Evolutionary conservation across 2,888 invertebrate genomes (phyloP), one percentile per base, ranked within the genome.

Genomic region (Noctua comes): DNA sequence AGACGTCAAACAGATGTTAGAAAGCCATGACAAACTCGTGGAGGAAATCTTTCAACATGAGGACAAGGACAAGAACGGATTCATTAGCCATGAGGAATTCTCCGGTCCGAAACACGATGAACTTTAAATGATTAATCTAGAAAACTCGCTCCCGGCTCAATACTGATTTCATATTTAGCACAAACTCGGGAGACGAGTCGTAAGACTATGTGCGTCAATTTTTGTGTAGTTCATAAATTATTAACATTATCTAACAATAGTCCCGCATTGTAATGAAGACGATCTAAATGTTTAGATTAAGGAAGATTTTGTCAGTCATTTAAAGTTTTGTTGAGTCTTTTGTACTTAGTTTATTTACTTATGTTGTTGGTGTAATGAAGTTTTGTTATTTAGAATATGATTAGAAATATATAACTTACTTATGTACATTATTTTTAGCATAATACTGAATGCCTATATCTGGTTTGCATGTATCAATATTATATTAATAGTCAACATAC

Each of bases 91-190:
- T 96, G 98, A 98, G 71, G 99, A 99, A 96, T 99, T 99, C 97
- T 99, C 99, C 46, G 99, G 99, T 7, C 99, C 99, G 27, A 99
- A 99, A 94, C 99, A 99, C 95, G 99, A 99, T 94, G 99, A 99
- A 96, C 98, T 99, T 94, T 99, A 98, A 97, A 82, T 83, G 31
- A 74, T 73, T 70, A 76, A 83, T 72, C 24, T 40, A 75, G 77
- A 80, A 75, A 70, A 82, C 83, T 80, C 80, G 74, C 68, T 86
- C 79, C 81, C 75, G 64, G 68, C 68, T 75, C 73, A 72, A 70
- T 68, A 78, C 73, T 64, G 70, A 77, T 73, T 68, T 71, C 79
- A 72, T 73, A 74, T 70, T 78, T 70, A 71, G 79, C 79, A 79
- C 76, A 82, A 65, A 36, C 40, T 43, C 72, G 85, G 85, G 83